Evolutionary conservation across 2,113 vertebrate species (phyloP).

Genomic region (Notothenia rossii): DNA sequence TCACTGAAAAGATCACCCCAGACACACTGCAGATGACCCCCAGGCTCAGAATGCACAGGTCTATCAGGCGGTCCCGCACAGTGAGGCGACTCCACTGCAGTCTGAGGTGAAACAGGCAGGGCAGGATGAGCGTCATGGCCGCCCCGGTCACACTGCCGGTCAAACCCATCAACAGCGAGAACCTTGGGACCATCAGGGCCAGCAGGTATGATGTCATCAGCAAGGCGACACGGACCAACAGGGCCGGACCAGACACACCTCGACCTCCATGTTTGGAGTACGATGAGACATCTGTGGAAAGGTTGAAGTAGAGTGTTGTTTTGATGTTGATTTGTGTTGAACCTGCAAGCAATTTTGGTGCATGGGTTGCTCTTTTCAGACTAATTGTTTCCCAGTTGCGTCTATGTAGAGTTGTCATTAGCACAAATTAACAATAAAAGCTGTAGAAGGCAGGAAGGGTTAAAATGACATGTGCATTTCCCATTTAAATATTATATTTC

Average conservation of each 20-base stretch:
- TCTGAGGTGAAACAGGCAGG: slow-evolving; percentile 86
- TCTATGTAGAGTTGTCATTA: too few species aligned
- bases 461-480: neutral
- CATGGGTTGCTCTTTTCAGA: neutral
- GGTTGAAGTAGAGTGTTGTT: slow-evolving; percentile 4
- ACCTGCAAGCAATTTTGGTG: slow-evolving; percentile 3
- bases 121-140: slow-evolving; percentile 86
- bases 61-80: slow-evolving; percentile 75
- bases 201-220: slow-evolving; percentile 83
- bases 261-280: slow-evolving; percentile 25
- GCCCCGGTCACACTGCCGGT: slow-evolving; percentile 85
- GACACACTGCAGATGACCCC: slow-evolving; percentile 84
- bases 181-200: slow-evolving; percentile 83
- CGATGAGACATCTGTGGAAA: slow-evolving; percentile 26
- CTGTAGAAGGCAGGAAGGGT: neutral
- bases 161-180: slow-evolving; percentile 86
- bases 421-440: neutral
- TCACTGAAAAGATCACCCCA: slow-evolving; percentile 84
- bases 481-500: neutral
- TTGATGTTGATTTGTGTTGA: slow-evolving; percentile 2
- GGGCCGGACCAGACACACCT: slow-evolving; percentile 52
- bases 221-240: slow-evolving; percentile 79
- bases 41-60: slow-evolving; percentile 81
- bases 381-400: neutral
- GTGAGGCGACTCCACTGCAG: slow-evolving; percentile 82